Evolutionary conservation across 2,113 vertebrate genomes (phyloP), one percentile per base, ranked within the genome.

Genomic region (Cyprinodon brontotheroides): DNA sequence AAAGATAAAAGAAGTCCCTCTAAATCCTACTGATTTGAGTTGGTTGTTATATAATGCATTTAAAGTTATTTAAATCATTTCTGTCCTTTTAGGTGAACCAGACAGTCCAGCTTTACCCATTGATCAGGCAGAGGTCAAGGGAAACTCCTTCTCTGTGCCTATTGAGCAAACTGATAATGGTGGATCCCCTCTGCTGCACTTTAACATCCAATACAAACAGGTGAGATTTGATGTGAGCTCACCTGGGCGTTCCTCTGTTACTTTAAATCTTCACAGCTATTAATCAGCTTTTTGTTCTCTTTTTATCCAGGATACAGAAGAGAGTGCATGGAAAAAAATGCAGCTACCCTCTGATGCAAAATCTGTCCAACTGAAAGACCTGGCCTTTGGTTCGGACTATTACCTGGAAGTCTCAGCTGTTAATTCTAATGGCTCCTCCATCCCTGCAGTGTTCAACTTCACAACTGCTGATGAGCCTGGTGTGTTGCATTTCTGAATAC

Each of bases 401-500:
- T 70, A 83, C 40, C 65, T 94, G 77, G 85, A 95, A 70, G 86
- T 95, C 20, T 3, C 29, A 38, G 89, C 93, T 0, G 53, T 93
- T 72, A 95, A 94, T 64, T 12, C 67, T 13, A 94, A 93, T 3
- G 94, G 94, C 65, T 86, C 87, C 15, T 95, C 93, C 14, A 20
- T 67, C 4, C 81, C 92, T 3, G 70, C 84, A 1, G 68, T 6
- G 14, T 70, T 92, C 7, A 92, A 90, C 79, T 94, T 95, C 69
- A 88, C 89, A 20, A 81, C 87, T 15, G 89, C 87, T 40, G 72
- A 86, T 11, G 67, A 77, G 17, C 76, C 87, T 65, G 62, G 93
- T 93, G 86, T n/a, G 81, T 39, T 22, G 2, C 45, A 29, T 53
- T 7, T 9, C 36, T 37, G 17, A 3, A 3, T 5, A 9, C 4